These are phyloP conservation scores for Aplochiton taeniatus DNA, from an alignment of 2,797 vertebrate species.

Conservation along the genomic window DNA sequence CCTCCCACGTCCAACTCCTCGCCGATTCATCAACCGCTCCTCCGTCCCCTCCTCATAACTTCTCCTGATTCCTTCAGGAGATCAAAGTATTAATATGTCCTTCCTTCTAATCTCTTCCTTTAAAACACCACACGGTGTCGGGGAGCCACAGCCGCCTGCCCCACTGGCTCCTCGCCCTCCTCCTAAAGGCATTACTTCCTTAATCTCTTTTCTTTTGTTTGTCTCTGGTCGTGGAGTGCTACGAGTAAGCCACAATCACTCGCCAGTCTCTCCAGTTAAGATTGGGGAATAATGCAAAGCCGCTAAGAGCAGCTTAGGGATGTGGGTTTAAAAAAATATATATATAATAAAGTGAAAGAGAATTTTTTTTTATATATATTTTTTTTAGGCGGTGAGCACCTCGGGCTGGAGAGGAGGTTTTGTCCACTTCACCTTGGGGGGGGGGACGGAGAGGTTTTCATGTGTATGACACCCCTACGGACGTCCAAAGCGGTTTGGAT, in stretches of 20 bases:
- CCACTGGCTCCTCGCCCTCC: slow-evolving; percentile 59
- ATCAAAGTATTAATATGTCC: slow-evolving; percentile 70
- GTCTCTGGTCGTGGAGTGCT: slow-evolving; percentile 47
- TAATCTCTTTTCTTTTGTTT: slow-evolving; percentile 72
- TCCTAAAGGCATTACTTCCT: slow-evolving; percentile 73
- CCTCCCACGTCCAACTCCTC: slow-evolving; percentile 45
- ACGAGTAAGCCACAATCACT: slow-evolving; percentile 64
- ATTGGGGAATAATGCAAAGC: slow-evolving; percentile 64
- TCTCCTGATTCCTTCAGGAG: slow-evolving; percentile 73
- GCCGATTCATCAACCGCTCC: slow-evolving; percentile 70
- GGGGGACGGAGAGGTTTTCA: not conserved
- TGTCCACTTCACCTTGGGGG: slow-evolving; percentile 41
- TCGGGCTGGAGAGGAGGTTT: slow-evolving; percentile 3
- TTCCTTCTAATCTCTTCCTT: slow-evolving; percentile 74
- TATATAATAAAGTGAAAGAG: too few relatives aligned
- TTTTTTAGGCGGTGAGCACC: slow-evolving; percentile 11
- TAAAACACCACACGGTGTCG: slow-evolving; percentile 63
- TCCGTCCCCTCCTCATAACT: slow-evolving; percentile 42
- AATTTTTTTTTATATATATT: too few relatives aligned
- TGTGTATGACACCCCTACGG: too few relatives aligned
- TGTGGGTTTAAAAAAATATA: slow-evolving; percentile 54
- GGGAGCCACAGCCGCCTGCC: slow-evolving; percentile 59
- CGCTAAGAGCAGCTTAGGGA: slow-evolving; percentile 69
- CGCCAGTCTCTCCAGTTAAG: slow-evolving; percentile 51
- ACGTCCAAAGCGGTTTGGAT: too few relatives aligned